phyloP scores from a whole-genome alignment of 2,113 vertebrate species.

The Neofelis nebulosa region DNA sequence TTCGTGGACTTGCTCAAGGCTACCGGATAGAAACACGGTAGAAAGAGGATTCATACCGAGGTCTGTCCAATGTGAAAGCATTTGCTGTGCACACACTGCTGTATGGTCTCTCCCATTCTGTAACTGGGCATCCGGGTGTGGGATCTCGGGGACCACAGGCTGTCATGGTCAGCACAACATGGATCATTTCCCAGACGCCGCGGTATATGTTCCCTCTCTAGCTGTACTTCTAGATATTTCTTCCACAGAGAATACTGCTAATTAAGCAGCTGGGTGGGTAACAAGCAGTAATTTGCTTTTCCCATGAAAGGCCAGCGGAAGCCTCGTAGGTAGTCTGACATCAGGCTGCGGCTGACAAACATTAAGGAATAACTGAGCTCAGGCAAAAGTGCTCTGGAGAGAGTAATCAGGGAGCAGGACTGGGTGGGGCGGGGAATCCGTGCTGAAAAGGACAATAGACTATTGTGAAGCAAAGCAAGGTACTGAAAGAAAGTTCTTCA shows the following conservation, averaged over 20 bases:
- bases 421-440: no score
- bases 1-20: background rate
- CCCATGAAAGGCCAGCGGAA: background rate
- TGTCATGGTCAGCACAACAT: background rate
- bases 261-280: background rate
- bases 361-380: background rate
- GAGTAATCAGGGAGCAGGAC: background rate
- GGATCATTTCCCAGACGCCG: background rate
- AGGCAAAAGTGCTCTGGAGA: background rate
- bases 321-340: background rate
- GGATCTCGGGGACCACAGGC: background rate
- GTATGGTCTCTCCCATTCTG: background rate
- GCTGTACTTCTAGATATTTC: background rate
- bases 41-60: background rate
- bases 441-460: slow-evolving; percentile 1
- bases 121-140: rapidly evolving
- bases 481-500: background rate
- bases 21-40: background rate
- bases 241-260: background rate
- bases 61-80: background rate
- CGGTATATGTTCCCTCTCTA: background rate
- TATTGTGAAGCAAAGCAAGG: background rate
- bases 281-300: slow-evolving; percentile 31
- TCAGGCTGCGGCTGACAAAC: background rate
- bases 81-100: background rate